Conservation (phyloP, 53 echinoderm and acorn worm genomes). For the Pentamera pediparva region DNA sequence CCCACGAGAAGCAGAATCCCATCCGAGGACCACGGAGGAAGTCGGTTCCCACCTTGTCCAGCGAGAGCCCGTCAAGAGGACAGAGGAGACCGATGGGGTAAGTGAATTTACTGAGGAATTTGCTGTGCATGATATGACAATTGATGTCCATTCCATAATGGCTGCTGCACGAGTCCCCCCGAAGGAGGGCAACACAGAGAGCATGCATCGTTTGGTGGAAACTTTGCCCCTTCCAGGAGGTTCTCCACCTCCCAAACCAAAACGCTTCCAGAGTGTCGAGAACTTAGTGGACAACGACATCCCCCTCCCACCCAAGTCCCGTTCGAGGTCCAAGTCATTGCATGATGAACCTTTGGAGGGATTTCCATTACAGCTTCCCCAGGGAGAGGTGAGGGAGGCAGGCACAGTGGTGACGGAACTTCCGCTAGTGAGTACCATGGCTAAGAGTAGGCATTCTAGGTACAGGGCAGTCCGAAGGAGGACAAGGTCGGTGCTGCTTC, state of each 20-base stretch:
- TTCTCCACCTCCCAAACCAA: slow-evolving; percentile 85
- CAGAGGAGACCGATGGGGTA: slow-evolving; percentile 13
- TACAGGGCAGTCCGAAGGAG: background rate
- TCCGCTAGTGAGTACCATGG: background rate
- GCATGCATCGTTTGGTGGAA: slow-evolving; percentile 51
- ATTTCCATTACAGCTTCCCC: too few relatives aligned
- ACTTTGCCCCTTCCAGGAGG: slow-evolving; percentile 70
- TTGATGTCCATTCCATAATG: slow-evolving; percentile 35
- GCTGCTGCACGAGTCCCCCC: slow-evolving; percentile 8
- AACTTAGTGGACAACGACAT: slow-evolving; percentile 6
- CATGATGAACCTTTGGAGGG: slow-evolving; percentile 1
- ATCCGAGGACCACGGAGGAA: slow-evolving; percentile 32
- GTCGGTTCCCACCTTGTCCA: slow-evolving; percentile 38
- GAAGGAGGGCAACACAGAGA: slow-evolving; percentile 23
- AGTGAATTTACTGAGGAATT: slow-evolving; percentile 27
- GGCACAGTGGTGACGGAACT: background rate
- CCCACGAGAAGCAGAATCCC: background rate
- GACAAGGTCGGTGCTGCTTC: background rate
- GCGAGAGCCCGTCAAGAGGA: background rate
- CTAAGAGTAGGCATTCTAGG: background rate
- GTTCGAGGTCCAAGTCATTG: background rate
- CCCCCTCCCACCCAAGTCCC: slow-evolving; percentile 5
- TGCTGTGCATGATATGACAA: slow-evolving; percentile 29
- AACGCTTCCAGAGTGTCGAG: slow-evolving; percentile 41
- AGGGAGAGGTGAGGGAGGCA: background rate